Evolutionary conservation across 2,797 vertebrate genomes (phyloP).

Genomic region (Xyrichtys novacula): DNA sequence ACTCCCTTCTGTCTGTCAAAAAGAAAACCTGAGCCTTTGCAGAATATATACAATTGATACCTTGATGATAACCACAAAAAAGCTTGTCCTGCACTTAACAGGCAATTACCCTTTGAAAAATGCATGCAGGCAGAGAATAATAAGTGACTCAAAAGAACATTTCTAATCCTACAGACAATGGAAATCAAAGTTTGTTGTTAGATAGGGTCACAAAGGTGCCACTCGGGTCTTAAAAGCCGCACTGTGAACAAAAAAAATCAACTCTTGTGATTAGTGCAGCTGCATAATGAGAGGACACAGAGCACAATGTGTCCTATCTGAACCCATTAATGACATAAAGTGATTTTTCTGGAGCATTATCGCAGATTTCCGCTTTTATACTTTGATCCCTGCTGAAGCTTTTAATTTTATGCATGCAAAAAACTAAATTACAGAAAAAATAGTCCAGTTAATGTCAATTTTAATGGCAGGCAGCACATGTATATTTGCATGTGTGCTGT

Average conservation of each 20-base stretch:
- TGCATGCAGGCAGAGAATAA: slow-evolving; percentile 35
- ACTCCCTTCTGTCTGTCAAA: slow-evolving; percentile 67
- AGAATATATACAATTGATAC: slow-evolving; percentile 54
- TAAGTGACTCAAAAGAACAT: slow-evolving; percentile 52
- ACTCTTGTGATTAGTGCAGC: slow-evolving; percentile 47
- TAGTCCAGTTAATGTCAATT: slow-evolving; percentile 43
- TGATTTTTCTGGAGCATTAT: slow-evolving; percentile 25
- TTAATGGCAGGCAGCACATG: slow-evolving; percentile 46
- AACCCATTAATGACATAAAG: slow-evolving; percentile 50
- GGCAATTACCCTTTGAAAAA: slow-evolving; percentile 69
- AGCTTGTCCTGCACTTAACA: slow-evolving; percentile 67
- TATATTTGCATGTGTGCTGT: slow-evolving; percentile 54
- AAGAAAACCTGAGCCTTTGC: slow-evolving; percentile 48
- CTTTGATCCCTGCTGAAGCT: slow-evolving; percentile 29
- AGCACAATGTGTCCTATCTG: slow-evolving; percentile 20
- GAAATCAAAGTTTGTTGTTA: slow-evolving; percentile 74
- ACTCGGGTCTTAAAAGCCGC: slow-evolving; percentile 46
- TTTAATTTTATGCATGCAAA: slow-evolving; percentile 36
- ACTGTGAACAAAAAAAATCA: slow-evolving; percentile 20
- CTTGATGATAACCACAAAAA: slow-evolving; percentile 71
- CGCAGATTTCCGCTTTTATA: slow-evolving; percentile 21
- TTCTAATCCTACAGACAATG: slow-evolving; percentile 60
- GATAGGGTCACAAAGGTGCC: slow-evolving; percentile 44
- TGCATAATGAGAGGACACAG: slow-evolving; percentile 46
- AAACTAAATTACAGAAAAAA: slow-evolving; percentile 26